Percentiles rank a stretch among this genome's conserved stretches.
Conservation (phyloP, 2,113 vertebrate genomes). For the Eudyptes chrysolophus region DNA sequence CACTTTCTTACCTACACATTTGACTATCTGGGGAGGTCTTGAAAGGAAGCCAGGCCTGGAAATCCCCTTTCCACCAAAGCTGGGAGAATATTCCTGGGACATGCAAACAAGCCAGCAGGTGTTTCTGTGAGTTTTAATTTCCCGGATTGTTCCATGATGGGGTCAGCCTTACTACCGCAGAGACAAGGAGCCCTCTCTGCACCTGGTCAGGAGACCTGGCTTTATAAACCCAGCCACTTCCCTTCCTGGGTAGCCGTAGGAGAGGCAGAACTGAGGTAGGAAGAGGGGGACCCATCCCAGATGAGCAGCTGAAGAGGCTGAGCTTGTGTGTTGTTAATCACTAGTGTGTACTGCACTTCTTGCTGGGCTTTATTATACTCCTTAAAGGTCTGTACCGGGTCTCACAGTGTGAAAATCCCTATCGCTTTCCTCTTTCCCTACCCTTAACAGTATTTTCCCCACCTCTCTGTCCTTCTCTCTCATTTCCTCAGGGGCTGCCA, state of each 20-base stretch:
- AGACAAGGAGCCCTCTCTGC: background rate
- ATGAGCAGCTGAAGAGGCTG: background rate
- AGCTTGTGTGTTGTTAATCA: background rate
- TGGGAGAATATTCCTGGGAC: background rate
- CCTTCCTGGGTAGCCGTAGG: fast-evolving
- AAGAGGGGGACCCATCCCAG: fast-evolving
- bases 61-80: background rate
- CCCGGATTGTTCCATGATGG: background rate
- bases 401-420: background rate
- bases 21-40: background rate
- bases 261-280: background rate
- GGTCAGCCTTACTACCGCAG: background rate
- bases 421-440: background rate
- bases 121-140: background rate
- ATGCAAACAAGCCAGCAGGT: background rate
- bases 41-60: background rate
- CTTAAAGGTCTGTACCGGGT: background rate
- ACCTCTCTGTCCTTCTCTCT: background rate
- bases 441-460: fast-evolving
- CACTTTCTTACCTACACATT: background rate
- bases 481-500: background rate
- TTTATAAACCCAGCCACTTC: background rate
- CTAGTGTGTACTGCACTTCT: background rate
- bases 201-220: background rate
- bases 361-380: background rate